Evolutionary conservation across 92 coral and sea anemone genomes (phyloP), one percentile per base, ranked within the genome.

Genomic region (Umimayanthus kanabou): DNA sequence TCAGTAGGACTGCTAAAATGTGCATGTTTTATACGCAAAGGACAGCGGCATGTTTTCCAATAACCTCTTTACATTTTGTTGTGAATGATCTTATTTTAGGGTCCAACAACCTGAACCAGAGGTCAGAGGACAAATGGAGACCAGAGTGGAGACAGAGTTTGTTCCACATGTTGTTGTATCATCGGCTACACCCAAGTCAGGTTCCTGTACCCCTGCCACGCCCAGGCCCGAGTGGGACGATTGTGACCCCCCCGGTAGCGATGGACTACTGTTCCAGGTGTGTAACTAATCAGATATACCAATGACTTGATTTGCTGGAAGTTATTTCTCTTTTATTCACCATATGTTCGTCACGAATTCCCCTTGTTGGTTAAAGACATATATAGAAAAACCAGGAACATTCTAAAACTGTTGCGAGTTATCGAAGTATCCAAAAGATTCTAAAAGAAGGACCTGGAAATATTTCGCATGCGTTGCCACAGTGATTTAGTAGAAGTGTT

Each of bases 61-160:
- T 16, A 11, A 15, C 58, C 20, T 53, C 58, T 4, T 53, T 53
- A 13, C 58, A 53, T 53, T 53, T 53, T 53, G 58, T 9, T 53
- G 58, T 53, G 20, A 16, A 30, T 57, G 37, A 30, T 57, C 33
- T 79, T 25, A 64, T 30, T 79, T 22, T 78, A 95, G 94, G 50
- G 89, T 72, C 33, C 94, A 93, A 72, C 86, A 79, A 81, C 94
- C 94, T 84, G 96, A 94, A 86, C 92, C 94, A 80, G 98, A 93
- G 92, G 96, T 91, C 42, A 77, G 87, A 40, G 70, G 85, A 20
- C 84, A 90, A 57, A 79, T 69, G 23, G 87, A 69, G 69, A 55
- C 88, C 30, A 84, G 55, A n/a, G 66, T 66, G 16, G 71, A 79
- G 28, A 64, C 91, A 73, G 91, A 91, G 45, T 65, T 73, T 85